These are phyloP conservation scores for Drosophila vallismaia DNA, from an alignment of 2,888 invertebrate species.

Conservation along the genomic window DNA sequence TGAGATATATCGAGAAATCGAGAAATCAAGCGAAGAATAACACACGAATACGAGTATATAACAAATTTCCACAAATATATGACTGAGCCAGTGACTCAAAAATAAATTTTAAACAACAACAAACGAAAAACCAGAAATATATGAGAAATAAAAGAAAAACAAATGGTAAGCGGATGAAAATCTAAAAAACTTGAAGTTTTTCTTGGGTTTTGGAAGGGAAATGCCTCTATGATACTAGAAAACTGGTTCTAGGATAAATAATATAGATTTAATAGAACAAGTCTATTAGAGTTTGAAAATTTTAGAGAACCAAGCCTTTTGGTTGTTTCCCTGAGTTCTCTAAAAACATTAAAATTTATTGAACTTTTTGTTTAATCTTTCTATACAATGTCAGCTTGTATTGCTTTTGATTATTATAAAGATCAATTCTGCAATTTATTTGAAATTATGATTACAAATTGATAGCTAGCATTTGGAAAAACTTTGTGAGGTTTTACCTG, in stretches of 20 bases:
- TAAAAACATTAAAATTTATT: no score
- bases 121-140: constrained; percentile 55
- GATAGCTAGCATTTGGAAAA: background rate
- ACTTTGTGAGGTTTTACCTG: no score
- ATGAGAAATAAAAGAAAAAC: constrained; percentile 40
- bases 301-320: no score
- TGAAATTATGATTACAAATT: background rate
- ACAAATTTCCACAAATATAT: constrained; percentile 69
- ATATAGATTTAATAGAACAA: no score
- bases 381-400: background rate
- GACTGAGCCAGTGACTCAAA: constrained; percentile 83
- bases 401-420: background rate
- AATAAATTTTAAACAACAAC: constrained; percentile 71
- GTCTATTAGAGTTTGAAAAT: no score
- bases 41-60: constrained; percentile 46
- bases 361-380: background rate
- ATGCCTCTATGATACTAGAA: no score
- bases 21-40: constrained; percentile 7
- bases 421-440: background rate
- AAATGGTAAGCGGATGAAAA: constrained; percentile 17
- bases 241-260: no score
- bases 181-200: background rate
- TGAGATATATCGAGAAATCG: constrained; percentile 2
- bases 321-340: no score
- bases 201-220: background rate